Percentiles rank a stretch among this genome's conserved stretches.
These are phyloP conservation scores for Scomber scombrus DNA, from an alignment of 2,113 vertebrate species.

Conservation along the genomic window DNA sequence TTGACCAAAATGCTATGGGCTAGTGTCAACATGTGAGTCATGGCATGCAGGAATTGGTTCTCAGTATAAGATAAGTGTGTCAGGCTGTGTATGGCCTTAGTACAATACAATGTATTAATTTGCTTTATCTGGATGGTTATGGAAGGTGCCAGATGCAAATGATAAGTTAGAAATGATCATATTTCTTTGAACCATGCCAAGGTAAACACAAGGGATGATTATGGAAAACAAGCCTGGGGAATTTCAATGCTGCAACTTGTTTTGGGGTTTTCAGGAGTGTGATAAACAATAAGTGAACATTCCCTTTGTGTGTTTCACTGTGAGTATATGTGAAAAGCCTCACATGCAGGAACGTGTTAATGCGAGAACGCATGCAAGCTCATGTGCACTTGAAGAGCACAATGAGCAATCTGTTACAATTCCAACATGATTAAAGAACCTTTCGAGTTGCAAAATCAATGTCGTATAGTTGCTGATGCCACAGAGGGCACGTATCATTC, in stretches of 20 bases:
- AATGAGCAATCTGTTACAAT: constrained; percentile 37
- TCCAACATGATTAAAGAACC: constrained; percentile 46
- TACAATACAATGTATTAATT: constrained; percentile 21
- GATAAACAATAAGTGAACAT: constrained; percentile 12
- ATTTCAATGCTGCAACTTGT: constrained; percentile 7
- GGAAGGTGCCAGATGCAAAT: constrained; percentile 10
- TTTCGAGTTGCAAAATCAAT: constrained; percentile 49
- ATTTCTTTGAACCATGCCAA: constrained; percentile 16
- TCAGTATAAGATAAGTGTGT: constrained; percentile 20
- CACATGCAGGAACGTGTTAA: background rate
- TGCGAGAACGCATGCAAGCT: background rate
- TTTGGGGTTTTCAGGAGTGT: background rate
- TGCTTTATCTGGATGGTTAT: background rate
- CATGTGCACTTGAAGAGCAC: constrained; percentile 21
- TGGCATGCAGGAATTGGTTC: constrained; percentile 10
- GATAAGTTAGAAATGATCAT: background rate
- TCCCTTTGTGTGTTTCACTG: background rate
- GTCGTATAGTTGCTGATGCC: constrained; percentile 25
- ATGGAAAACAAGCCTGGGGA: constrained; percentile 14
- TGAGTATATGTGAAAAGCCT: background rate
- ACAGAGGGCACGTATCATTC: constrained; percentile 60
- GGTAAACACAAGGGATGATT: constrained; percentile 12
- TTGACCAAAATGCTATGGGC: constrained; percentile 46
- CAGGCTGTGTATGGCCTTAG: background rate
- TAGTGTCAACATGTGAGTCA: constrained; percentile 19